Percentiles rank a stretch among this genome's conserved stretches.
Conservation (phyloP, 2,113 vertebrate species). For the Apodemus sylvaticus region DNA sequence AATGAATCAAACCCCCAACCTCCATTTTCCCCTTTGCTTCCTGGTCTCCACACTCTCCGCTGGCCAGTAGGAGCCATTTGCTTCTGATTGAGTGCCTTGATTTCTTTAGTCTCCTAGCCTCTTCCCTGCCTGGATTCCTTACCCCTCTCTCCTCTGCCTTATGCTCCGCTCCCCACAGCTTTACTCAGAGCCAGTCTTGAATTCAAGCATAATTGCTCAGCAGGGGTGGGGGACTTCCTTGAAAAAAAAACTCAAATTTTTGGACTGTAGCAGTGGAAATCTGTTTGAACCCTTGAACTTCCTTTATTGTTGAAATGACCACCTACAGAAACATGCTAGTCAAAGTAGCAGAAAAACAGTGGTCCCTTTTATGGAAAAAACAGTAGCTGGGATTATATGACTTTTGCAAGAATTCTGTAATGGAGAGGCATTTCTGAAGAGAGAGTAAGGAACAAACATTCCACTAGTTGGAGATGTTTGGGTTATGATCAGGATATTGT, state of each 20-base stretch:
- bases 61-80: conserved; percentile 74
- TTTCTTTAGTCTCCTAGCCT: conserved; percentile 78
- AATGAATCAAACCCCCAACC: conserved; percentile 26
- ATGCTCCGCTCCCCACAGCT: conserved; percentile 71
- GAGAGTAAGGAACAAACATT: conserved; percentile 79
- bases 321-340: conserved; percentile 81
- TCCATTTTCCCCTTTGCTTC: conserved; percentile 55
- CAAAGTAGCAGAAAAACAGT: conserved; percentile 80
- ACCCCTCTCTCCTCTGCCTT: conserved; percentile 56
- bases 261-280: conserved; percentile 83
- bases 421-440: conserved; percentile 78
- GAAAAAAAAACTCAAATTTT: conserved; percentile 83
- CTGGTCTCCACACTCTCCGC: conserved; percentile 59
- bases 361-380: conserved; percentile 83
- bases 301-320: conserved; percentile 86
- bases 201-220: conserved; percentile 85
- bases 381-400: conserved; percentile 78
- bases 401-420: conserved; percentile 76
- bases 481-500: conserved; percentile 73
- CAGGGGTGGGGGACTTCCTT: conserved; percentile 80
- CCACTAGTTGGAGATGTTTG: conserved; percentile 74
- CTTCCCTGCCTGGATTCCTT: conserved; percentile 39
- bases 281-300: conserved; percentile 87
- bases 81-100: conserved; percentile 82
- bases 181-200: conserved; percentile 81